Base-by-base conservation (phyloP, 2,888 invertebrate genomes). In the Cryptus viduatorius region DNA sequence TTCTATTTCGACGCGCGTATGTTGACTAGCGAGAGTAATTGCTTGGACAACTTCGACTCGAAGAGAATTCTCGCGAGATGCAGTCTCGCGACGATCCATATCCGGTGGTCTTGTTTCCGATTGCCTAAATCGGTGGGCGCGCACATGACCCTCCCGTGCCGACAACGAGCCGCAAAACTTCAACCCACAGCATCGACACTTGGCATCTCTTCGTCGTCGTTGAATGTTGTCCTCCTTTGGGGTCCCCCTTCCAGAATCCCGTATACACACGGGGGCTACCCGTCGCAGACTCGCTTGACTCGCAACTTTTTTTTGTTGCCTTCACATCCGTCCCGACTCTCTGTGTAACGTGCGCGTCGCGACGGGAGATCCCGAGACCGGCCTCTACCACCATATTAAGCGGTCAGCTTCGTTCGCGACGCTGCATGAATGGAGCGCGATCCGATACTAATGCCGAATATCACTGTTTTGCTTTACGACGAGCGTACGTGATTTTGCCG, bases 361-460 rank as follows among this genome's bases (percentile, higher is more conserved):
- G 24, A 53, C 31, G 29, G 37, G 48, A 80, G 56, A 72, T 73
- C 68, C 44, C 69, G 44, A 77, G 69, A 71, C 82, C 19, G 82
- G 73, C 88, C 89, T 37, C 89, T 37, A 37, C 37, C 37, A 88
- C 90, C 90, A 91, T 91, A 91, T 91, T 89, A 87, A 90, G 90
- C 80, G 86, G 82, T 86, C 87, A 87, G 87, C 83, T 76, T 84
- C 82, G 37, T 37, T 37, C 80, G 46, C 87, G 83, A 86, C 84
- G 87, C 83, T 87, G 88, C 87, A 90, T 91, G 91, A 91, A 90
- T 90, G 90, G 87, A 90, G 88, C 86, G 86, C 80, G 37, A 37
- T 37, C 87, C 87, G 72, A 83, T 83, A 83, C 85, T 85, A 86
- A 82, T 86, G 87, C 86, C 67, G 67, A 72, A 82, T 73, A 68